Conservation (phyloP, 2,888 invertebrate species). For the Plagiodera versicolora region DNA sequence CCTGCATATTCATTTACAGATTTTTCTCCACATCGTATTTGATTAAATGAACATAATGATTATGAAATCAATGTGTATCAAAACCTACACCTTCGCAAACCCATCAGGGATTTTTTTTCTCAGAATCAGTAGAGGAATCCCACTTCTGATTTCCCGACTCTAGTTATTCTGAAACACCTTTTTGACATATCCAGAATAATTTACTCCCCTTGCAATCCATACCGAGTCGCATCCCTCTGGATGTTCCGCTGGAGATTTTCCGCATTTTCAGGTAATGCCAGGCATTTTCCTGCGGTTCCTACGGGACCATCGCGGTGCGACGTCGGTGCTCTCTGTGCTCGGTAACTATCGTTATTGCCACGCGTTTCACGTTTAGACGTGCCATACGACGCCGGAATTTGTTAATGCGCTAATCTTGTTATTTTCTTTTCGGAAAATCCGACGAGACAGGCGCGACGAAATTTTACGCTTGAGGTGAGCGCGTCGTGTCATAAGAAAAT, state of each 20-base stretch:
- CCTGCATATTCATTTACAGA: no score
- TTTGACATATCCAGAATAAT: no score
- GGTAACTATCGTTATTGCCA: slow-evolving; percentile 23
- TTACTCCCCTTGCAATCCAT: no score
- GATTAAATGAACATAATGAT: no score
- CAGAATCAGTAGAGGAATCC: no score
- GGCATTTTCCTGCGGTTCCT: slow-evolving; percentile 23
- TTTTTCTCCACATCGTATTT: no score
- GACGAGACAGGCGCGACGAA: slow-evolving; percentile 1
- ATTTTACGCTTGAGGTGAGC: background rate
- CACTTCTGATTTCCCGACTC: no score
- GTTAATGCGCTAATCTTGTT: slow-evolving; percentile 16
- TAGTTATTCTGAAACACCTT: no score
- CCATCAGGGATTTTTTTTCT: no score
- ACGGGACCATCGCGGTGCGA: slow-evolving; percentile 36
- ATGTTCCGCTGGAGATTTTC: background rate
- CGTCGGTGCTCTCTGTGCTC: slow-evolving; percentile 28
- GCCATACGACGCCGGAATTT: slow-evolving; percentile 22
- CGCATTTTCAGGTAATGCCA: slow-evolving; percentile 21
- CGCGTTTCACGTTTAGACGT: slow-evolving; percentile 19
- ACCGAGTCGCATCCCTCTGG: no score
- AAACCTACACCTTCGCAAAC: no score
- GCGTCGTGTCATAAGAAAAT: background rate
- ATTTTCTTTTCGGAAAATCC: slow-evolving; percentile 17
- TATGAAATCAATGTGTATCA: no score